Evolutionary conservation across 2,888 invertebrate genomes (phyloP), one percentile per base, ranked within the genome.

Genomic region (Ganaspis brasiliensis): DNA sequence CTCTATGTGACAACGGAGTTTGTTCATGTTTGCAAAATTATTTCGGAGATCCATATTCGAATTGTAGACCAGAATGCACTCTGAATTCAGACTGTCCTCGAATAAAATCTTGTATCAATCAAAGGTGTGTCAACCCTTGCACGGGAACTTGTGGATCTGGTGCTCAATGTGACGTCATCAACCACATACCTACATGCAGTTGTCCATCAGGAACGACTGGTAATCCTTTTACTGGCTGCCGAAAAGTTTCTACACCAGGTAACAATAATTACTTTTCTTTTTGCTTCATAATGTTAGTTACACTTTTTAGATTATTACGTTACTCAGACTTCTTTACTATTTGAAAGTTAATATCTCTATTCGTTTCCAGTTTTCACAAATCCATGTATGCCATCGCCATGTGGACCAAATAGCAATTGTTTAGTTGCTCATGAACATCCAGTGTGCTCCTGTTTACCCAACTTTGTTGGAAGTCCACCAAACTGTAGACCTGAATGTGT

Each of bases 401-500:
- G 97, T 86, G 97, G 96, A 19, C 94, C 96, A 16, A 96, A 97
- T 89, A 95, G 96, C 80, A 93, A 94, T 85, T 97, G 97, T 88
- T 93, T 94, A 71, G 95, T 95, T 87, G 91, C 93, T 12, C 94
- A 95, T 84, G 93, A 93, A 63, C 95, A 95, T 89, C 95, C 95
- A 4, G 93, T 95, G 5, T 97, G 96, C 86, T 94, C 94, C 59
- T 97, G 97, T 83, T 92, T 95, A 77, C 92, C 94, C 9, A 94
- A 94, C 78, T 96, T 95, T 85, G 93, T 95, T 82, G 97, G 97
- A 9, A 94, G 94, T 84, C 97, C 97, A 56, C 95, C 95, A n/a
- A 94, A 94, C 52, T 97, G 97, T 87, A 93, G 96, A 83, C 96
- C 96, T 0, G 96, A 97, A 92, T 97, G 97, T 87, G 95, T 96